phyloP scores from a whole-genome alignment of 2,113 vertebrate species.

The Uria lomvia region DNA sequence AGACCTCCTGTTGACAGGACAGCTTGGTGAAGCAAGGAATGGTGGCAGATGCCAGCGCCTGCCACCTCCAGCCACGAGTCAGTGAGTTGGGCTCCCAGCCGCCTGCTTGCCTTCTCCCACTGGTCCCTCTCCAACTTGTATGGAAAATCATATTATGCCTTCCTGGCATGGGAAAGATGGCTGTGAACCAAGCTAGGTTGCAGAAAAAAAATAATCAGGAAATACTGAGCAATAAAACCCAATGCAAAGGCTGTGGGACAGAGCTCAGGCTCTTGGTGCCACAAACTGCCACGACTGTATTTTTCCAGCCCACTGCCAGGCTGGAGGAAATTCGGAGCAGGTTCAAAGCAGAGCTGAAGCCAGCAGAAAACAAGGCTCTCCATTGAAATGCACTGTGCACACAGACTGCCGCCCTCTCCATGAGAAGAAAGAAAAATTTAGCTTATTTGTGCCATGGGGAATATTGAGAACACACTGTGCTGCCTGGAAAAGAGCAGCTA shows the following conservation, averaged over 20 bases:
- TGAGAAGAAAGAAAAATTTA: rapidly evolving
- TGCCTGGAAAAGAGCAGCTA: not conserved
- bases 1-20: not conserved
- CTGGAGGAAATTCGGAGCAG: not conserved
- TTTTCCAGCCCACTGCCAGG: constrained; percentile 47
- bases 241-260: not conserved
- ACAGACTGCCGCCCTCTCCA: not conserved
- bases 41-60: rapidly evolving
- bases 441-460: not conserved
- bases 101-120: not conserved
- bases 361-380: constrained; percentile 39
- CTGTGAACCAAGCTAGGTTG: not conserved
- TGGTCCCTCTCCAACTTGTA: not conserved
- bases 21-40: not conserved
- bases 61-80: not conserved
- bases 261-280: not conserved
- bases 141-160: constrained; percentile 11
- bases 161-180: not conserved
- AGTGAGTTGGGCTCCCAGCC: not conserved
- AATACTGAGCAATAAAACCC: constrained; percentile 5
- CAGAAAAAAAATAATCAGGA: not conserved
- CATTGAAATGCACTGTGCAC: not conserved
- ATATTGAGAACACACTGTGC: rapidly evolving
- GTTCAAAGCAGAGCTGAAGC: constrained; percentile 19
- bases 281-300: constrained; percentile 18